phyloP scores from a whole-genome alignment of 2,113 vertebrate genomes.

The Dromiciops gliroides region DNA sequence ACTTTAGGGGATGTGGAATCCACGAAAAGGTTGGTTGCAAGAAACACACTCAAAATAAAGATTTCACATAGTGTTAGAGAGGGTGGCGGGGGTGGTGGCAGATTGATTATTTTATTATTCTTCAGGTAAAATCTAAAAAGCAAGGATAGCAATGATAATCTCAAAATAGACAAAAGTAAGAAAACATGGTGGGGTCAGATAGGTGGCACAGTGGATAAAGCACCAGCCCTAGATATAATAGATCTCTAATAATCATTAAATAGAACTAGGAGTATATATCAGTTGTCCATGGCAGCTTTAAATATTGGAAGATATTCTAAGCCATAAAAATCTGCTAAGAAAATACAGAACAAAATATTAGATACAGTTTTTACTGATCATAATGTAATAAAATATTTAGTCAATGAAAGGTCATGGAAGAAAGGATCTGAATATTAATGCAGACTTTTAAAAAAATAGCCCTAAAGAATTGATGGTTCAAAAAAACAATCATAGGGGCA shows the following conservation, averaged over 20 bases:
- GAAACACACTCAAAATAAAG: not conserved
- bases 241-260: not conserved
- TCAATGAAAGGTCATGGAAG: not conserved
- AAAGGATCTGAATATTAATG: not conserved
- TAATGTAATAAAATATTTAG: not conserved
- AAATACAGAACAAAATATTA: not conserved
- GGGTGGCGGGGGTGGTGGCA: no score
- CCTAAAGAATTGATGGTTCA: not conserved
- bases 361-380: not conserved
- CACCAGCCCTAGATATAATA: no score
- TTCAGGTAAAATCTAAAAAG: not conserved
- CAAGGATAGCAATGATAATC: not conserved
- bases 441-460: not conserved
- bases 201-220: no score
- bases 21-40: not conserved
- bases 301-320: not conserved
- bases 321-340: not conserved
- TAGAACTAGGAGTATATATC: not conserved
- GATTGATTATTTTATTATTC: no score
- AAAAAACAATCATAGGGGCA: no score
- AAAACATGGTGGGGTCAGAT: no score
- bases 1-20: not conserved
- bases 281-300: not conserved
- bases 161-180: not conserved
- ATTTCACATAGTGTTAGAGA: not conserved